Evolutionary conservation across 1,140 invertebrate species (phyloP), one percentile per base, ranked within the genome.

Genomic region (Portunus trituberculatus): DNA sequence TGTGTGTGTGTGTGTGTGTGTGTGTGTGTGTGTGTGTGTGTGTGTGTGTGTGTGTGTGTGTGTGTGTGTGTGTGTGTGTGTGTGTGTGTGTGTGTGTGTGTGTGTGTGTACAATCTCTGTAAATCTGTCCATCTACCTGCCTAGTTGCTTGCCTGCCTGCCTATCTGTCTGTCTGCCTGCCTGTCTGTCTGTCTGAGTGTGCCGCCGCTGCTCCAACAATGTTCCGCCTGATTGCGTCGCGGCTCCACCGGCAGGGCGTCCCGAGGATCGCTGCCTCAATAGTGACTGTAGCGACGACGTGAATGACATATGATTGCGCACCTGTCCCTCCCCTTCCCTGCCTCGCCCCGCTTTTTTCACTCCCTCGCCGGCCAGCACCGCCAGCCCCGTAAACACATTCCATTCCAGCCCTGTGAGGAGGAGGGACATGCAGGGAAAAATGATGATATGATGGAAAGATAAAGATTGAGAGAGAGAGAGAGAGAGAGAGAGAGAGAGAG

Each of bases 1-100:
- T 91, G 28, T 52, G 52, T 91, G 52, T 91, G 28, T 59, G 52
- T 91, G 28, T 52, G 52, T 52, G 28, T 52, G 28, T 91, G 52
- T 91, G 52, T 91, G 28, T 91, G 28, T 91, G 46, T 91, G 89
- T 52, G 46, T 91, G 46, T 91, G 59, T 91, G 59, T 91, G 29
- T 91, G 46, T 59, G 46, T 91, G 46, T 91, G 46, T 91, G 29
- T 59, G 52, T 91, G 28, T 91, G 52, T 59, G 52, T 86, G 31
- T 86, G 31, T 86, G 83, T 32, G 28, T 86, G 86, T 87, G 31
- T 32, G 86, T 87, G 86, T 87, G 86, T 87, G 86, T 87, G 86
- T 87, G 86, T 87, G 31, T 87, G 86, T 87, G 86, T 32, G 86
- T 32, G 12, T 32, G 86, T 87, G 86, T 87, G 32, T 87, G 86